Conservation (phyloP, 2,888 invertebrate species). For the Stegophylla sp. region DNA sequence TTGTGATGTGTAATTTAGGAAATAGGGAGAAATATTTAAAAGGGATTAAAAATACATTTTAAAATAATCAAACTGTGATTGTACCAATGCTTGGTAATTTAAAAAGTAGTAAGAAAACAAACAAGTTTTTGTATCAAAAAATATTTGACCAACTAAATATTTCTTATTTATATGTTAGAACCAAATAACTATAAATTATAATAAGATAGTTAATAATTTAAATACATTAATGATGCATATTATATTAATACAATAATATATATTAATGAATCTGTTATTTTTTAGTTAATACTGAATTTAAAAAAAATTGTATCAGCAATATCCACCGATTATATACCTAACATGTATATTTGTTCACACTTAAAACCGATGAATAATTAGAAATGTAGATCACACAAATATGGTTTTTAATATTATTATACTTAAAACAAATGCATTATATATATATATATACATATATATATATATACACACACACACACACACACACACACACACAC, state of each 20-base stretch:
- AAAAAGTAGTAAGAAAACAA: background rate
- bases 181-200: constrained; percentile 15
- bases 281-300: constrained; percentile 26
- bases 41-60: background rate
- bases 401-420: constrained; percentile 12
- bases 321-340: constrained; percentile 1
- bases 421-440: background rate
- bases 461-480: too few species aligned
- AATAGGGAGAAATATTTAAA: background rate
- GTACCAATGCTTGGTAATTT: constrained; percentile 21
- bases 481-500: too few species aligned
- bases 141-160: constrained; percentile 1
- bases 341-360: background rate
- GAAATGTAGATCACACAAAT: background rate
- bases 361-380: constrained; percentile 28
- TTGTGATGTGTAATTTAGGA: constrained; percentile 2
- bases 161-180: constrained; percentile 12
- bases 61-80: constrained; percentile 37
- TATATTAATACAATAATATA: background rate
- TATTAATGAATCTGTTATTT: background rate
- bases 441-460: too few species aligned
- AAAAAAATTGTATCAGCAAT: background rate
- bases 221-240: constrained; percentile 6
- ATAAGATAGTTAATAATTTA: constrained; percentile 23
- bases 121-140: background rate